phyloP scores from a whole-genome alignment of 1,140 invertebrate species.

The Trypoxylus dichotomus region DNA sequence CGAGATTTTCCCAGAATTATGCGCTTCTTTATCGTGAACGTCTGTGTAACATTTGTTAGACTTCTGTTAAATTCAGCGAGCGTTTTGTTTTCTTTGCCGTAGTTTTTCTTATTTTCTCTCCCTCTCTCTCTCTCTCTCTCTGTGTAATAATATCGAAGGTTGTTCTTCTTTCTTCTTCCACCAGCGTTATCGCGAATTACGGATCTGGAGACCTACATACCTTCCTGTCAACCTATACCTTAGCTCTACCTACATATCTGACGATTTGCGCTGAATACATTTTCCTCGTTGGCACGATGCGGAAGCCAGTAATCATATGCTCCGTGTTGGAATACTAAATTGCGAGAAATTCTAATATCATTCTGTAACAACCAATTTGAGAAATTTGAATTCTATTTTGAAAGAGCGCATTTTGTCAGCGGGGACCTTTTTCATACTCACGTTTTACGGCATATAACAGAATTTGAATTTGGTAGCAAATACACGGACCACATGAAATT shows the following conservation, averaged over 20 bases:
- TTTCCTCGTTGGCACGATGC: neutral
- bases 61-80: neutral
- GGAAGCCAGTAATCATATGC: slow-evolving; percentile 13
- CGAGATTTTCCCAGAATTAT: slow-evolving; percentile 2
- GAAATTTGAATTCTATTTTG: slow-evolving; percentile 14
- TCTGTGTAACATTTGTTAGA: slow-evolving; percentile 8
- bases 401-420: neutral
- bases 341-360: neutral
- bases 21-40: neutral
- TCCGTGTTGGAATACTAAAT: slow-evolving; percentile 10
- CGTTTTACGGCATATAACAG: too few species aligned
- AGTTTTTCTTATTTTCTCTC: neutral
- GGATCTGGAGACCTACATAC: neutral
- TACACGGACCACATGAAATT: too few species aligned
- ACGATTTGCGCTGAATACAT: slow-evolving; percentile 12
- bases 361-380: slow-evolving; percentile 5
- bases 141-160: neutral
- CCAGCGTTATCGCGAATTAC: neutral
- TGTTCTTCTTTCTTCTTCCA: neutral
- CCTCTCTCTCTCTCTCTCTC: neutral
- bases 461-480: neutral
- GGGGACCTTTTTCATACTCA: neutral
- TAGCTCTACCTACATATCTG: neutral
- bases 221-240: neutral
- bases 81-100: neutral